Evolutionary conservation across 2,113 vertebrate genomes (phyloP), one percentile per base, ranked within the genome.

Genomic region (Datnioides undecimradiatus): DNA sequence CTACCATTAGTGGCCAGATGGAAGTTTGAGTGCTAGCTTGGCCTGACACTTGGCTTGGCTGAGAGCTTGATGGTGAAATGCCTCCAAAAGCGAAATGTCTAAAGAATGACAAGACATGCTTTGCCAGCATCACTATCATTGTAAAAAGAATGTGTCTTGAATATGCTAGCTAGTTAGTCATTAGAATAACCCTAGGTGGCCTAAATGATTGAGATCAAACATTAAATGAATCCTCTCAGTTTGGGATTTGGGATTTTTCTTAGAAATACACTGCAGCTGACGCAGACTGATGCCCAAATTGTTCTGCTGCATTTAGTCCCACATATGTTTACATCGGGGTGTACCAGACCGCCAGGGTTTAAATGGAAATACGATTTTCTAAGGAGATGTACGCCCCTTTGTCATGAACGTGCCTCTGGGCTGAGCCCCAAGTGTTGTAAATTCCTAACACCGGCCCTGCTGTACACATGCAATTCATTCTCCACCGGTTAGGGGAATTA

Each of bases 401-500:
- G 23, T 14, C 23, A 36, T 73, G 25, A 73, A 79, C 65, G 64
- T 60, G 52, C 59, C 45, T 73, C 73, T 71, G 71, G 73, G 55
- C 65, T 0, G 31, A 73, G 10, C 58, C 62, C 68, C 80, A 68
- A 59, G 75, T 49, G 70, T 79, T 83, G 64, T 87, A 80, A 88
- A 90, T 84, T 79, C 54, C 64, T 48, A 40, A 55, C 71, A 78
- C 27, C 48, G 19, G 33, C 64, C 46, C 66, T 72, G 45, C 73
- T 68, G 75, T 58, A 79, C 68, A 80, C 72, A 75, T 79, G 75
- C 79, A 75, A 75, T 89, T 82, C 69, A 80, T 84, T 83, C 58
- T 80, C 73, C 68, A 74, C 66, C 83, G 76, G 80, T 87, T 75
- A 33, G 46, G 68, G 34, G 84, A 91, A 90, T 93, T 89, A 81